Conservation (phyloP, 2,113 vertebrate genomes). For the Pyrgilauda ruficollis region DNA sequence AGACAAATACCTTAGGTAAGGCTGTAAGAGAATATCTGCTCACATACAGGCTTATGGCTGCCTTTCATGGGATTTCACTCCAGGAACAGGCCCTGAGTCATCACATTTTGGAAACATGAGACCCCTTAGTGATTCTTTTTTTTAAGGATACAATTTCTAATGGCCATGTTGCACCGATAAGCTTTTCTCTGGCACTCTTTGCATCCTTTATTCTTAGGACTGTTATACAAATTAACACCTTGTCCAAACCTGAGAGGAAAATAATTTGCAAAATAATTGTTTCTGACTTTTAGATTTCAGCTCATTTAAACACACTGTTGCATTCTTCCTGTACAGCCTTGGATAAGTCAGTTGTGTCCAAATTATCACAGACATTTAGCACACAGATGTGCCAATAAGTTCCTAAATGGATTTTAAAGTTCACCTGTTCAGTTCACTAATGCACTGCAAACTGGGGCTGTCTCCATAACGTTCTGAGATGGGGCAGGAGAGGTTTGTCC, state of each 20-base stretch:
- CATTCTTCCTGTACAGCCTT: background rate
- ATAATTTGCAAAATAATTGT: background rate
- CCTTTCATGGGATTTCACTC: background rate
- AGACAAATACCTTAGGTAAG: slow-evolving; percentile 80
- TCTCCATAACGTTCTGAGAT: background rate
- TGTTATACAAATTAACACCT: background rate
- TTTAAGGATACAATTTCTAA: background rate
- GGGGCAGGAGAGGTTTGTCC: background rate
- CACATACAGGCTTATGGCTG: background rate
- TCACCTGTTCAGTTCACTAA: background rate
- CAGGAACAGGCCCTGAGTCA: background rate
- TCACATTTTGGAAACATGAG: background rate
- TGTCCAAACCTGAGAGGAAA: background rate
- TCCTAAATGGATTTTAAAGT: background rate
- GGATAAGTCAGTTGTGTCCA: background rate
- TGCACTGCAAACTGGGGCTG: background rate
- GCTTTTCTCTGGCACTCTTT: background rate
- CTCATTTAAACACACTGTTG: background rate
- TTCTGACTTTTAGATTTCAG: background rate
- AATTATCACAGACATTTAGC: background rate
- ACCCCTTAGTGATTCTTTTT: background rate
- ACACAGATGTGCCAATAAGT: background rate
- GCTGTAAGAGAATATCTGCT: background rate
- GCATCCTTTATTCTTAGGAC: background rate
- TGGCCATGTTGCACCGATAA: background rate